Conservation (phyloP, 53 echinoderm and acorn worm species). For the Mesocentrotus franciscanus region DNA sequence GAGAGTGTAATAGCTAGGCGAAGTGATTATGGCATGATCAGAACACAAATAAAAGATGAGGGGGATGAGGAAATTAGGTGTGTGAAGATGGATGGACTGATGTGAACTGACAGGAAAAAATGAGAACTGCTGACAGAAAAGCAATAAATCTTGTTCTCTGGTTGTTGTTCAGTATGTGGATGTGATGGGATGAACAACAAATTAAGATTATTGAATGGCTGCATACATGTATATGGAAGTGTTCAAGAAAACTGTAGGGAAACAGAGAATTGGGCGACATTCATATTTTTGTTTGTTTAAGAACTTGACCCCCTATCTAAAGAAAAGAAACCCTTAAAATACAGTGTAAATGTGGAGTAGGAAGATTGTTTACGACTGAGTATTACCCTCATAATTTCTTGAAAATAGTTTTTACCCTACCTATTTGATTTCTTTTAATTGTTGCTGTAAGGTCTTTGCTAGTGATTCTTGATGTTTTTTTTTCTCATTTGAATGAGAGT, state of each 20-base stretch:
- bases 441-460: background rate
- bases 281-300: too few relatives aligned
- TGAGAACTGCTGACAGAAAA: background rate
- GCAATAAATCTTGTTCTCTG: background rate
- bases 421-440: too few relatives aligned
- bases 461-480: background rate
- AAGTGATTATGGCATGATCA: background rate
- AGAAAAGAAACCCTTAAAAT: too few relatives aligned
- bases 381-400: too few relatives aligned
- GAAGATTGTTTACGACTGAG: too few relatives aligned
- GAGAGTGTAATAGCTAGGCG: background rate
- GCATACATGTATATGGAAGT: background rate
- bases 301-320: too few relatives aligned
- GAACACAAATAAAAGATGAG: background rate
- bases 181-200: background rate
- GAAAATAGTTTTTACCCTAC: too few relatives aligned
- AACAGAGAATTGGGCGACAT: too few relatives aligned
- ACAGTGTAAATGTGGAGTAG: too few relatives aligned
- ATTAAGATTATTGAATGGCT: background rate
- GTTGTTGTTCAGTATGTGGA: background rate
- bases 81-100: background rate
- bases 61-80: background rate
- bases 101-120: background rate
- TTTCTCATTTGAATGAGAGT: background rate
- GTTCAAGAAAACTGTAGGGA: background rate